These are phyloP conservation scores for Enteromius unitaeniatus DNA, from an alignment of 2,797 vertebrate species.

Conservation along the genomic window DNA sequence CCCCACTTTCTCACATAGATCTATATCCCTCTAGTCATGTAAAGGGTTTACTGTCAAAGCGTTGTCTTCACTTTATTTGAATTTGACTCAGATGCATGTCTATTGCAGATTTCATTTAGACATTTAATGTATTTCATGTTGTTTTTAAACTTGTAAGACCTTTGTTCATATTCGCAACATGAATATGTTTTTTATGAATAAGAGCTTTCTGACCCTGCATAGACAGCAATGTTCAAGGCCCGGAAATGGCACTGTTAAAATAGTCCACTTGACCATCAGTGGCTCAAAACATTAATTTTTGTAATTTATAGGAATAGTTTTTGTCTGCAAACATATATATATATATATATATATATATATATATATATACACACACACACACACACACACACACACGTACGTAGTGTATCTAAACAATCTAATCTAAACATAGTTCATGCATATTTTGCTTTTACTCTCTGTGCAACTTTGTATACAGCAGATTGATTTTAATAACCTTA, in stretches of 20 bases:
- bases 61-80: conserved; percentile 42
- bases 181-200: not conserved
- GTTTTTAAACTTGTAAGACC: not conserved
- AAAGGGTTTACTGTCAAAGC: conserved; percentile 27
- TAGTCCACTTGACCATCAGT: not conserved
- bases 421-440: no score
- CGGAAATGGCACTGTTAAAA: not conserved
- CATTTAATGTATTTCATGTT: not conserved
- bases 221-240: not conserved
- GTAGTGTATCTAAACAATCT: no score
- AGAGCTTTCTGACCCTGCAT: not conserved
- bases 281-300: not conserved
- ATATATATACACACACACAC: no score
- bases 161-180: not conserved
- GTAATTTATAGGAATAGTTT: not conserved
- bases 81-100: conserved; percentile 33
- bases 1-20: conserved; percentile 40
- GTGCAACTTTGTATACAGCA: not conserved
- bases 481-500: not conserved
- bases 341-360: no score
- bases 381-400: no score
- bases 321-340: not conserved
- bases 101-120: not conserved
- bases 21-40: conserved; percentile 33
- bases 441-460: not conserved